Evolutionary conservation across 2,797 vertebrate species (phyloP).

Genomic region (Streptopelia turtur): DNA sequence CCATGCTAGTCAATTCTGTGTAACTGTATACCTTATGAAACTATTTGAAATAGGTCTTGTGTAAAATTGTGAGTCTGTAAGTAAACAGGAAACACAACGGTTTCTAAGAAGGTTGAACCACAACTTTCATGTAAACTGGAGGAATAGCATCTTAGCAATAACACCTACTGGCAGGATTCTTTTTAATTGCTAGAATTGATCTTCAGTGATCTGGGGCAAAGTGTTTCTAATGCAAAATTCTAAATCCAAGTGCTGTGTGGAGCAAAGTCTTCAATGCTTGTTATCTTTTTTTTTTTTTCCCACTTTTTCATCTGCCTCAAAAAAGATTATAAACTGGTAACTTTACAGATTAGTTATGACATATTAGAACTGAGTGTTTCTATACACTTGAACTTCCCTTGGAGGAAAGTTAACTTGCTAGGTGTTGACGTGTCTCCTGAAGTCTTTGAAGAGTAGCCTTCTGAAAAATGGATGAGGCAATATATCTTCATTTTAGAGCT

Average conservation of each 20-base stretch:
- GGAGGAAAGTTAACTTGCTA: background rate
- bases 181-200: background rate
- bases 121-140: background rate
- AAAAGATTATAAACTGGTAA: background rate
- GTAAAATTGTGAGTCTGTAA: background rate
- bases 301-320: background rate
- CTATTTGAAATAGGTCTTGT: background rate
- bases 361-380: background rate
- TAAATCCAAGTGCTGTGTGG: background rate
- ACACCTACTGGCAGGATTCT: background rate
- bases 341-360: background rate
- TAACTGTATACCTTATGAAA: background rate
- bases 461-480: background rate
- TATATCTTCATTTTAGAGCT: background rate
- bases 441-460: background rate
- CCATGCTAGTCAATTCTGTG: background rate
- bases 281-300: too few relatives aligned
- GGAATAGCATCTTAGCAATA: background rate
- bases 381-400: background rate
- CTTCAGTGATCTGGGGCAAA: background rate
- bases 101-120: slow-evolving; percentile 9
- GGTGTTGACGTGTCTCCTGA: background rate
- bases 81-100: slow-evolving; percentile 33
- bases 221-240: background rate
- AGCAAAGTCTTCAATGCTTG: background rate